These are phyloP conservation scores for Anagyrus pseudococci DNA, from an alignment of 2,888 invertebrate species.

Conservation along the genomic window DNA sequence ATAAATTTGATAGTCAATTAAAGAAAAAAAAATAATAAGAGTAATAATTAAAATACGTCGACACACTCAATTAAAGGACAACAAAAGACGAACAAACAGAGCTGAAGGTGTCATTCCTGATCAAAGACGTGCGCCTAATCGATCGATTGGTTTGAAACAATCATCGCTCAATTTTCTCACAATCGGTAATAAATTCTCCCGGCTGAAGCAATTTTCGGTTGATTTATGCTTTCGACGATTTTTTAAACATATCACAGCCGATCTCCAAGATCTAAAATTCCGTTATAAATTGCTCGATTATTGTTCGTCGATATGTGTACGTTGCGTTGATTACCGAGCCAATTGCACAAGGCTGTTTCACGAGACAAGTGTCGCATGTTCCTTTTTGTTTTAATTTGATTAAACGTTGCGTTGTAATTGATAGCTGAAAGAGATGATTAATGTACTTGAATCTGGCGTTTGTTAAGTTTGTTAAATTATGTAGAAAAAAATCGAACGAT, in stretches of 20 bases:
- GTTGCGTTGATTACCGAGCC: conserved; percentile 14
- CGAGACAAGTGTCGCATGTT: conserved; percentile 29
- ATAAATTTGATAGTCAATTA: conserved; percentile 47
- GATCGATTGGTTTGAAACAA: too few species aligned
- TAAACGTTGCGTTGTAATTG: neutral
- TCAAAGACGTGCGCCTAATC: too few species aligned
- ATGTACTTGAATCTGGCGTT: conserved; percentile 12
- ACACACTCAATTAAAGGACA: conserved; percentile 1
- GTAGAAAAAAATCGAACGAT: conserved; percentile 12
- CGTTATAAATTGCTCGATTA: conserved; percentile 10
- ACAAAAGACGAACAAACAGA: neutral
- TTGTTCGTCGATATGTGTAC: conserved; percentile 3
- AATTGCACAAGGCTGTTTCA: conserved; percentile 29
- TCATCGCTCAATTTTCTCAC: too few species aligned
- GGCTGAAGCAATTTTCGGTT: conserved; percentile 37
- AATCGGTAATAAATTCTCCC: conserved; percentile 27
- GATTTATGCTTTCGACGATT: conserved; percentile 47
- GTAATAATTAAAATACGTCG: conserved; percentile 15
- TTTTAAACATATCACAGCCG: conserved; percentile 55
- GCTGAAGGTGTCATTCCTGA: too few species aligned
- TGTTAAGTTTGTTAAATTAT: conserved; percentile 31
- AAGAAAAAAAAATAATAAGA: conserved; percentile 31
- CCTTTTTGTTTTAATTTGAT: conserved; percentile 18
- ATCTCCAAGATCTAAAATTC: conserved; percentile 46
- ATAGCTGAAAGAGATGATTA: conserved; percentile 10